phyloP scores from a whole-genome alignment of 2,888 invertebrate species.

The Cremastinae sp. region DNA sequence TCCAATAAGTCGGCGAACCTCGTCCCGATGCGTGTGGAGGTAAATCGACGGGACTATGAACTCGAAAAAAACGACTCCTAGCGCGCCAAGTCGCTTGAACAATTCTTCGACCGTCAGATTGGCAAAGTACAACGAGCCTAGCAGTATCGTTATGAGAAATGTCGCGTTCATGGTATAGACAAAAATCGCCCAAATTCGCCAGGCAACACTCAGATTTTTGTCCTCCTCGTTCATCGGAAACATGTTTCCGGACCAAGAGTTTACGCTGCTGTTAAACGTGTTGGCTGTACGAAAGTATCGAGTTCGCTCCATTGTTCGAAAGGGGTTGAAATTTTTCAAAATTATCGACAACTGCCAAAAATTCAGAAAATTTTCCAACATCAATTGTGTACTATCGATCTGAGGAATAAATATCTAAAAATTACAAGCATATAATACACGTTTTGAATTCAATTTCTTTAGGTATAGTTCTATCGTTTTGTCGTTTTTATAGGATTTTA shows the following conservation, averaged over 20 bases:
- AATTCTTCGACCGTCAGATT: slow-evolving; percentile 51
- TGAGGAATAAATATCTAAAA: no score
- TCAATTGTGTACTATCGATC: no score
- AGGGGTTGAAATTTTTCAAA: slow-evolving; percentile 37
- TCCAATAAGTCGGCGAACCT: slow-evolving; percentile 57
- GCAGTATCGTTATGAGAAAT: slow-evolving; percentile 42
- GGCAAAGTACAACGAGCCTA: slow-evolving; percentile 46
- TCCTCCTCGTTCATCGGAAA: slow-evolving; percentile 56
- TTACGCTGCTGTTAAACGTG: slow-evolving; percentile 61
- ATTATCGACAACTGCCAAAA: slow-evolving; percentile 60
- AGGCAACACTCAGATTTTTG: neutral
- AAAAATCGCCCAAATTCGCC: slow-evolving; percentile 8
- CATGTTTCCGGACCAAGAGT: slow-evolving; percentile 64
- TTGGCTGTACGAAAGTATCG: slow-evolving; percentile 61
- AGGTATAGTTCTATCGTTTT: no score
- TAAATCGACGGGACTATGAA: slow-evolving; percentile 51
- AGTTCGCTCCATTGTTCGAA: slow-evolving; percentile 8
- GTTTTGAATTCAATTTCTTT: no score
- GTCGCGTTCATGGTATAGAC: slow-evolving; percentile 5
- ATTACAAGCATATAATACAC: no score
- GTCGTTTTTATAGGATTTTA: no score
- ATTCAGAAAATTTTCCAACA: no score
- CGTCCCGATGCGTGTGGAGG: slow-evolving; percentile 56
- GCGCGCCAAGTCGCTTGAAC: slow-evolving; percentile 59
- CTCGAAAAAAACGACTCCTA: slow-evolving; percentile 58